These are phyloP conservation scores for Leucozona laternaria DNA, from an alignment of 2,888 invertebrate species.

Conservation along the genomic window DNA sequence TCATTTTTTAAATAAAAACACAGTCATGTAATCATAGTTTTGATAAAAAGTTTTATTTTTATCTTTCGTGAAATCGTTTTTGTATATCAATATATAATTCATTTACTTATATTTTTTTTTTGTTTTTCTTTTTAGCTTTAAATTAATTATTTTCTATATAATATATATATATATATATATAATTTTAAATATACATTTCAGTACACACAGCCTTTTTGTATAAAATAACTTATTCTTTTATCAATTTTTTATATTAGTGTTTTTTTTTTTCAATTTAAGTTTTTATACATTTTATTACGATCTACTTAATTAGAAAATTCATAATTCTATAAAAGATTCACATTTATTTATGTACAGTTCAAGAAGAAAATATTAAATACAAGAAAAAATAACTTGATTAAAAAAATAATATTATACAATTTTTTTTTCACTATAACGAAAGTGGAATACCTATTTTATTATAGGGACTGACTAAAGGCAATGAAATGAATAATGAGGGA, in stretches of 20 bases:
- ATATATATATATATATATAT: slow-evolving; percentile 64
- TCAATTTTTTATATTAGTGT: slow-evolving; percentile 31
- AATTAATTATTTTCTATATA: slow-evolving; percentile 71
- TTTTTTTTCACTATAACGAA: neutral
- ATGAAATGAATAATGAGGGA: neutral
- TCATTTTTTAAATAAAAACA: neutral
- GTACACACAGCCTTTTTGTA: slow-evolving; percentile 76
- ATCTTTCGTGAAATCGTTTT: slow-evolving; percentile 60
- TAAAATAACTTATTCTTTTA: slow-evolving; percentile 68
- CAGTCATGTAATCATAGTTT: slow-evolving; percentile 41
- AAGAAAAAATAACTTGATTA: neutral
- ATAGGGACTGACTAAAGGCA: neutral
- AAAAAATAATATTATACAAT: neutral
- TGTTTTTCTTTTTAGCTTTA: slow-evolving; percentile 21
- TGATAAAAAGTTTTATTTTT: slow-evolving; percentile 69
- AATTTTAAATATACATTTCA: slow-evolving; percentile 69
- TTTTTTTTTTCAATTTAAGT: slow-evolving; percentile 6
- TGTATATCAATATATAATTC: slow-evolving; percentile 76
- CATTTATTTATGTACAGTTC: slow-evolving; percentile 7
- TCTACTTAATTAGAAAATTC: neutral
- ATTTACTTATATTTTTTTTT: slow-evolving; percentile 61
- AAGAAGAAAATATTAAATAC: neutral
- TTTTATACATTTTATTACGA: slow-evolving; percentile 8
- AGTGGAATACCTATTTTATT: neutral
- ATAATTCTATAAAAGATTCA: neutral